Percentiles rank a stretch among this genome's conserved stretches.
These are phyloP conservation scores for Camptogramma bilineatum DNA, from an alignment of 2,888 invertebrate species.

Conservation along the genomic window DNA sequence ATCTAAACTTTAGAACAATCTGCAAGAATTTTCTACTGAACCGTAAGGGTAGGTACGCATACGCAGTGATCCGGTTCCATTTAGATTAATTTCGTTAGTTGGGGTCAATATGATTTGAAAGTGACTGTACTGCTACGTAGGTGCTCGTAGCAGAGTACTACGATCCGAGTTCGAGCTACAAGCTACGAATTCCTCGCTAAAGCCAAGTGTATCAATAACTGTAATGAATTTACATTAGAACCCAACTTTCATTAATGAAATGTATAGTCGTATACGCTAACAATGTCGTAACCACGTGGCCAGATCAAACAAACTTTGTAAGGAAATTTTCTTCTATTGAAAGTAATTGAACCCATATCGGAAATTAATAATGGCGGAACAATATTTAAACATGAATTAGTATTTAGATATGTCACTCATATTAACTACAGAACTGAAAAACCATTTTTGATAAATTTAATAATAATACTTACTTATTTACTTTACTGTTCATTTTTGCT, in stretches of 20 bases:
- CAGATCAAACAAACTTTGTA: conserved; percentile 27
- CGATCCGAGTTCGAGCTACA: conserved; percentile 11
- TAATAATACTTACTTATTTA: no score
- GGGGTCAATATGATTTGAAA: background rate
- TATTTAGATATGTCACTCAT: background rate
- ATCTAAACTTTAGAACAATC: no score
- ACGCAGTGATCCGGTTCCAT: no score
- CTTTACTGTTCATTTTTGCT: no score
- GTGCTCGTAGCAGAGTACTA: background rate
- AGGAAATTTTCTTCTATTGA: conserved; percentile 22
- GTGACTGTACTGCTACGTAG: conserved; percentile 14
- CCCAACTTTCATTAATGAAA: conserved; percentile 42
- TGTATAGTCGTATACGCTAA: conserved; percentile 36
- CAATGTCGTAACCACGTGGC: conserved; percentile 33
- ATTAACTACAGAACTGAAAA: background rate
- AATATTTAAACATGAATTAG: background rate
- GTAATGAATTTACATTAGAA: conserved; percentile 37
- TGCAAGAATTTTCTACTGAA: no score
- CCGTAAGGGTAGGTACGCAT: no score
- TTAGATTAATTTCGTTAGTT: background rate
- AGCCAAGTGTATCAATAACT: conserved; percentile 31
- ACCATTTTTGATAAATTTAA: no score
- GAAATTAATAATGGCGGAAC: conserved; percentile 16
- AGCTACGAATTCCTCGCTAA: conserved; percentile 18
- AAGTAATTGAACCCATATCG: conserved; percentile 18